Percentiles rank a stretch among this genome's conserved stretches.
phyloP scores from a whole-genome alignment of 1,140 invertebrate genomes.

The Eriosoma lanigerum region DNA sequence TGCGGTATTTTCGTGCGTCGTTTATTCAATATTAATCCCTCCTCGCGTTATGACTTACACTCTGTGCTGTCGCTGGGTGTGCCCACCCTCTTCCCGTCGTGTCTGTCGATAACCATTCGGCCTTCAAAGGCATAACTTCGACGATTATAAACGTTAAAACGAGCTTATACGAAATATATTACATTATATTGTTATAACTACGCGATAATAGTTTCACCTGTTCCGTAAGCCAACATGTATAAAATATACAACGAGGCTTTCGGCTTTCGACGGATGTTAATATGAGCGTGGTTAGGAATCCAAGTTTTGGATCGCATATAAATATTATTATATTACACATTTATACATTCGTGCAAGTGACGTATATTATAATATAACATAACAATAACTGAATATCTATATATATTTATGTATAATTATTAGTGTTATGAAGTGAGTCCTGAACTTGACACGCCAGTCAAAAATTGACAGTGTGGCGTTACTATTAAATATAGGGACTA shows the following conservation, averaged over 20 bases:
- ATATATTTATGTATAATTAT: too few relatives aligned
- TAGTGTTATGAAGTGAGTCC: not conserved
- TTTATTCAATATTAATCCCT: conserved; percentile 11
- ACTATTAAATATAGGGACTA: too few relatives aligned
- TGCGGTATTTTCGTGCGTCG: too few relatives aligned
- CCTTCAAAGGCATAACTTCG: conserved; percentile 16
- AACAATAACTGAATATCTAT: too few relatives aligned
- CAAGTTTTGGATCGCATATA: not conserved
- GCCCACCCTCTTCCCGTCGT: too few relatives aligned
- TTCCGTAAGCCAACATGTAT: not conserved
- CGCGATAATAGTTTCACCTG: conserved; percentile 6
- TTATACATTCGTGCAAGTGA: too few relatives aligned
- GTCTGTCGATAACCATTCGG: not conserved
- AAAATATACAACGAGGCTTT: too few relatives aligned
- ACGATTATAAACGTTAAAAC: conserved; percentile 41
- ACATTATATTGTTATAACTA: too few relatives aligned
- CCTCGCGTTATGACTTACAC: too few relatives aligned
- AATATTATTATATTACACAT: too few relatives aligned
- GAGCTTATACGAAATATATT: conserved; percentile 19
- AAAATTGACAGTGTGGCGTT: not conserved
- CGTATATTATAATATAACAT: too few relatives aligned
- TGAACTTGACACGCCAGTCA: conserved; percentile 28
- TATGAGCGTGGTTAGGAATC: not conserved
- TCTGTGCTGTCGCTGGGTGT: not conserved
- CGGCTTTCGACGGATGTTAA: too few relatives aligned